Percentiles rank a stretch among this genome's conserved stretches.
These are phyloP conservation scores for Crepidodera aurea DNA, from an alignment of 2,888 invertebrate genomes.

Conservation along the genomic window DNA sequence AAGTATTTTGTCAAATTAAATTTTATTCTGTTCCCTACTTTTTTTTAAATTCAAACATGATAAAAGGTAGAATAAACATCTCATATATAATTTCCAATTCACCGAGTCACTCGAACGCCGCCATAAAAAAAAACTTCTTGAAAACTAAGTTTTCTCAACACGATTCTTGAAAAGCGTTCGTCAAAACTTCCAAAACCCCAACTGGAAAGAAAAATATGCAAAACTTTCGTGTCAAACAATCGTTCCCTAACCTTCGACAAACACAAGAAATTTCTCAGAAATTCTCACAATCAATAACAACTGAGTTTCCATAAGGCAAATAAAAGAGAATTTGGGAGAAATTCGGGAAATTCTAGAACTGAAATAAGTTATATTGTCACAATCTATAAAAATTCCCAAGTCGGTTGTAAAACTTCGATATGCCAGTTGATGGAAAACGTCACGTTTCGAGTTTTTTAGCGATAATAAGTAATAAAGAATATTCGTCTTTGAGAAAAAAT, in stretches of 20 bases:
- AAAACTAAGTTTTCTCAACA: conserved; percentile 3
- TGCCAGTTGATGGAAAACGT: background rate
- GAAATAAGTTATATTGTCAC: conserved; percentile 11
- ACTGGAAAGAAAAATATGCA: conserved; percentile 18
- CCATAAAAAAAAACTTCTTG: background rate
- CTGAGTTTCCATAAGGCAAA: conserved; percentile 21
- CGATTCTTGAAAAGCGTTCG: background rate
- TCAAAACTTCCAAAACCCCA: conserved; percentile 4
- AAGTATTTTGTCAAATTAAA: too few species aligned
- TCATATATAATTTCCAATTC: background rate
- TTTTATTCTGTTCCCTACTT: too few species aligned
- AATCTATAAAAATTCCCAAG: conserved; percentile 8
- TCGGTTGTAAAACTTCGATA: background rate
- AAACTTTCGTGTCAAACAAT: conserved; percentile 20
- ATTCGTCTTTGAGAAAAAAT: background rate
- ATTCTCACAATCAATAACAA: conserved; percentile 12
- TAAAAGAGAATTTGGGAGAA: background rate
- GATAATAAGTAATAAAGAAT: too few species aligned
- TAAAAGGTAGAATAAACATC: background rate
- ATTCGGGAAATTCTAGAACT: conserved; percentile 2
- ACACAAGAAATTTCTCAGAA: conserved; percentile 11
- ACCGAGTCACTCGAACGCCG: background rate
- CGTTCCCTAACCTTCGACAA: conserved; percentile 21
- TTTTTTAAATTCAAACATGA: too few species aligned
- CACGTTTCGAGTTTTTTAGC: background rate